phyloP scores from a whole-genome alignment of 2,888 invertebrate genomes.

The Acanthosoma haemorrhoidale region DNA sequence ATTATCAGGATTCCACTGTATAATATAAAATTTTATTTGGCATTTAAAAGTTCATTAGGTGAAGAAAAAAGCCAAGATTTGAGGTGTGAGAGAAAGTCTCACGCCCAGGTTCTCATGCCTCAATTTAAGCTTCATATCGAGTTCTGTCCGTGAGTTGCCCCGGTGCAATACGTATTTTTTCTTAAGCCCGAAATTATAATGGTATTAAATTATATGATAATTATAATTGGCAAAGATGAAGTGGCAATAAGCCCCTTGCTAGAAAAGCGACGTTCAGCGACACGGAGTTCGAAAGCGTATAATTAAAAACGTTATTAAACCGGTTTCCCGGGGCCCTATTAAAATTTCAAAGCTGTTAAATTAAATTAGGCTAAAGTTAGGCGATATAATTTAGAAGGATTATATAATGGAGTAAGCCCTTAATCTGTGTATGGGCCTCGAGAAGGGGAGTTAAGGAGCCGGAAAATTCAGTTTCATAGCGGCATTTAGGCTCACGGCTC shows the following conservation, averaged over 20 bases:
- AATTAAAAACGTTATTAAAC: conserved; percentile 13
- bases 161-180: too few relatives aligned
- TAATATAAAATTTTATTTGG: too few relatives aligned
- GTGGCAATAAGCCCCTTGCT: conserved; percentile 2
- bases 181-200: too few relatives aligned
- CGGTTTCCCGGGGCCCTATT: conserved; percentile 12
- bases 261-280: too few relatives aligned
- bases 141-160: too few relatives aligned
- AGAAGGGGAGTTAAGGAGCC: neutral
- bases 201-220: too few relatives aligned
- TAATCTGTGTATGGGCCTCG: neutral
- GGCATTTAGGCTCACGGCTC: neutral
- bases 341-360: conserved; percentile 22
- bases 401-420: conserved; percentile 9
- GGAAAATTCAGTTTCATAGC: conserved; percentile 26
- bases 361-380: conserved; percentile 20
- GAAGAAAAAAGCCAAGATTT: too few relatives aligned
- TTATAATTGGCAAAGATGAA: conserved; percentile 6
- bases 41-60: too few relatives aligned
- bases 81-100: too few relatives aligned
- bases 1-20: too few relatives aligned
- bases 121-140: too few relatives aligned
- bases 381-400: conserved; percentile 14
- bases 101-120: too few relatives aligned
- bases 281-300: conserved; percentile 4